Conservation (phyloP, 2,797 vertebrate species). For the Pipistrellus pipistrellus region DNA sequence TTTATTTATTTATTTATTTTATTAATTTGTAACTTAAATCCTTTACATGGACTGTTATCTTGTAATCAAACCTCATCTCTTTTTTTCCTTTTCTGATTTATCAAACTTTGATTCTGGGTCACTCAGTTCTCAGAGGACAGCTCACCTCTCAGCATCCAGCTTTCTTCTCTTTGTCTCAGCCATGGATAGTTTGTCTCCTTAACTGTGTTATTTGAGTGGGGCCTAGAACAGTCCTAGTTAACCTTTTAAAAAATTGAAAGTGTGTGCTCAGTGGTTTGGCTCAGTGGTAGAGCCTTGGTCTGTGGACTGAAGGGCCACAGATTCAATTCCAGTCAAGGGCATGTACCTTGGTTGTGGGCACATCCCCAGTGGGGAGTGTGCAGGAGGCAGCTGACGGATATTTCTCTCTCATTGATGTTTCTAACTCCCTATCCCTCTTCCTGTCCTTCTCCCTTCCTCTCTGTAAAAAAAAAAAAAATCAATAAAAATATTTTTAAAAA, state of each 20-base stretch:
- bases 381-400: too few species aligned
- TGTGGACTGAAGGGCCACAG: too few species aligned
- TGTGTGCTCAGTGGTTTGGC: too few species aligned
- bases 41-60: slow-evolving; percentile 12
- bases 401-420: too few species aligned
- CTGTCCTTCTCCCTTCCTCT: too few species aligned
- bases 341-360: too few species aligned
- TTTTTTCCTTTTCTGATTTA: slow-evolving; percentile 51
- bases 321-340: too few species aligned
- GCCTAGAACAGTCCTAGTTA: slow-evolving; percentile 34
- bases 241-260: slow-evolving; percentile 31
- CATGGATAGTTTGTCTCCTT: background rate
- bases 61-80: background rate
- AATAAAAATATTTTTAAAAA: background rate
- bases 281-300: too few species aligned
- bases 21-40: slow-evolving; percentile 34
- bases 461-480: too few species aligned
- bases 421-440: too few species aligned
- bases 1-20: background rate
- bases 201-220: slow-evolving; percentile 4
- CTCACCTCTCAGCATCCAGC: background rate
- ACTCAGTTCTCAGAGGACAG: slow-evolving; percentile 32
- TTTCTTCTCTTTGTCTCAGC: slow-evolving; percentile 35
- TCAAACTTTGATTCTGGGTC: background rate
- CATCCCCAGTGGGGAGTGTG: too few species aligned